These are phyloP conservation scores for Clamator glandarius DNA, from an alignment of 2,797 vertebrate species.

Conservation along the genomic window DNA sequence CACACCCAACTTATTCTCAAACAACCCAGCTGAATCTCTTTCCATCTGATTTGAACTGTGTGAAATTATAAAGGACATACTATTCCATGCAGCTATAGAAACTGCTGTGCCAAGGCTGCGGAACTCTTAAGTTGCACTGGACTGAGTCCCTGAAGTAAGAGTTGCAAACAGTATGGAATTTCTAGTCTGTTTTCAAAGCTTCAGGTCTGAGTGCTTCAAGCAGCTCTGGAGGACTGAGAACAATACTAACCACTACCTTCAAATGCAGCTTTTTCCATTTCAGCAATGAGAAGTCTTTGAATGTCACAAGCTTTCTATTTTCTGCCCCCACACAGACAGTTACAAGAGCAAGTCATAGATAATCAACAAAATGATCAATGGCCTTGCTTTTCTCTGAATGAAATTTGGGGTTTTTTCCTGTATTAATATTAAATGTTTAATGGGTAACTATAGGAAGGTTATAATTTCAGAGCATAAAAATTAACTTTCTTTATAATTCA, in stretches of 20 bases:
- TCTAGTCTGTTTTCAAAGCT: not conserved
- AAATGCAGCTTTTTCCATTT: not conserved
- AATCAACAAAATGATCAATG: not conserved
- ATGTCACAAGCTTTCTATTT: not conserved
- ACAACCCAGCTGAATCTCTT: not conserved
- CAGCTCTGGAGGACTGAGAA: not conserved
- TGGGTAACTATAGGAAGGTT: not conserved
- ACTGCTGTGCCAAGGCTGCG: not conserved
- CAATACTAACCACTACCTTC: not conserved
- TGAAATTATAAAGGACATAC: not conserved
- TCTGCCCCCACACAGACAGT: not conserved
- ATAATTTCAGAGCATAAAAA: not conserved
- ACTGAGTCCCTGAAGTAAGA: not conserved
- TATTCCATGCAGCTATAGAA: not conserved
- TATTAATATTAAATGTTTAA: not conserved
- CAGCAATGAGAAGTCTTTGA: not conserved
- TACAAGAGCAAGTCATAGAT: not conserved
- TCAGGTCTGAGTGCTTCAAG: not conserved
- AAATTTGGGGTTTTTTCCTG: not conserved
- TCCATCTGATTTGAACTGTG: not conserved
- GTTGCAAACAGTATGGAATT: not conserved
- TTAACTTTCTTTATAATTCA: not conserved
- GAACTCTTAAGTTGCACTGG: not conserved
- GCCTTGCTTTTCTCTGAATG: not conserved
- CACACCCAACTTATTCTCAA: not conserved